Evolutionary conservation across 2,888 invertebrate genomes (phyloP), one percentile per base, ranked within the genome.

Genomic region (Spodoptera exigua): DNA sequence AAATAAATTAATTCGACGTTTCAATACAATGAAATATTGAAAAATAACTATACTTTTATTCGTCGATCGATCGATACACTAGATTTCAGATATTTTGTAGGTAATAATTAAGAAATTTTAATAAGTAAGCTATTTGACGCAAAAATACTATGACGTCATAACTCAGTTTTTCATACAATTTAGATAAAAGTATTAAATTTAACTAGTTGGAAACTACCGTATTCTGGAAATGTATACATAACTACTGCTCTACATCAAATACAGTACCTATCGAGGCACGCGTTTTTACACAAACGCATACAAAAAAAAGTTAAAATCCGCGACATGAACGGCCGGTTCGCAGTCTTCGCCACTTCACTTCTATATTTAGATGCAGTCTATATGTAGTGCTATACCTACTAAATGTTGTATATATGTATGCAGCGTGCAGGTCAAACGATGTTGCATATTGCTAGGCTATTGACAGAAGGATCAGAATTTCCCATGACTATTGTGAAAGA

Each of bases 291-390:
- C 47, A 60, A 73, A 63, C 21, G 45, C 57, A 51, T 66, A 54
- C 39, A 74, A 76, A 76, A 74, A n/a, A 74, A 69, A 63, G 57
- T 62, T 63, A 43, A 61, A 76, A 75, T 75, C 68, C 62, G 71
- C 72, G 66, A 77, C 69, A 64, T 56, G 58, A 58, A 54, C 63
- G 69, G 67, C 58, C 62, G 52, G 65, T 59, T 40, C 60, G 48
- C 66, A 63, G 48, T 70, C 58, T 65, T 73, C 61, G 53, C 57
- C 71, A 72, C 64, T 73, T 65, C 72, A 48, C 44, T 59, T 61
- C 76, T 79, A 79, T 79, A 77, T 79, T 77, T 79, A 79, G 78
- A 64, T 54, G 21, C 61, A 47, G 61, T 13, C 49, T 73, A 60
- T n/a, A n/a, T n/a, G n/a, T 27, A 27, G 4, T 27, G 27, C 27